phyloP scores from a whole-genome alignment of 1,140 invertebrate genomes.

The Drosophila melanogaster region DNA sequence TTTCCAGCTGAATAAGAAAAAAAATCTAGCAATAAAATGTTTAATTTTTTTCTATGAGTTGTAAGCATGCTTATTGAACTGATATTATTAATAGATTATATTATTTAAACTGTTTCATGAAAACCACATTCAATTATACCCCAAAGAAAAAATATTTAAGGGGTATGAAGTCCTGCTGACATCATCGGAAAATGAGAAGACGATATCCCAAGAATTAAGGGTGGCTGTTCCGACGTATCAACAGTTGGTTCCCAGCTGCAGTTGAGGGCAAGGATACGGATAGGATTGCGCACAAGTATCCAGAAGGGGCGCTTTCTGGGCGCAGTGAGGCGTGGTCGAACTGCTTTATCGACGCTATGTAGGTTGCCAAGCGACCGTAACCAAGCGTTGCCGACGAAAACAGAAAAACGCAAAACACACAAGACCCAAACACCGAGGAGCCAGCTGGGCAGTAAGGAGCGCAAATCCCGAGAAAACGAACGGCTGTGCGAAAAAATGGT shows the following conservation, averaged over 20 bases:
- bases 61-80: no score
- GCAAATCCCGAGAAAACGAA: conserved; percentile 21
- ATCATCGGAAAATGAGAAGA: conserved; percentile 11
- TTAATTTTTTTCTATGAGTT: no score
- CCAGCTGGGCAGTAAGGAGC: conserved; percentile 11
- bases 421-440: conserved; percentile 5
- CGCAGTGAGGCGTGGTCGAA: conserved; percentile 51
- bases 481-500: conserved; percentile 53
- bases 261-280: conserved; percentile 5
- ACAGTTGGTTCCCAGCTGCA: conserved; percentile 28
- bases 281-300: conserved; percentile 20
- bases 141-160: no score
- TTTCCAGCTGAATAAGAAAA: neutral
- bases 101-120: no score
- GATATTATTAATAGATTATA: no score
- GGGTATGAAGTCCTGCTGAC: neutral
- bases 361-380: conserved; percentile 79
- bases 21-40: no score
- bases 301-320: conserved; percentile 7
- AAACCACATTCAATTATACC: neutral
- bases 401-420: conserved; percentile 34
- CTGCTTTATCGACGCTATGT: conserved; percentile 73
- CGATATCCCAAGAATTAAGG: conserved; percentile 33
- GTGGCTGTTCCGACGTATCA: conserved; percentile 24
- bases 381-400: conserved; percentile 48